A percentile compares a stretch with the other conserved stretches of the same genome.
These are phyloP conservation scores for Pontoporia blainvillei DNA, from an alignment of 2,113 vertebrate genomes.

Conservation along the genomic window DNA sequence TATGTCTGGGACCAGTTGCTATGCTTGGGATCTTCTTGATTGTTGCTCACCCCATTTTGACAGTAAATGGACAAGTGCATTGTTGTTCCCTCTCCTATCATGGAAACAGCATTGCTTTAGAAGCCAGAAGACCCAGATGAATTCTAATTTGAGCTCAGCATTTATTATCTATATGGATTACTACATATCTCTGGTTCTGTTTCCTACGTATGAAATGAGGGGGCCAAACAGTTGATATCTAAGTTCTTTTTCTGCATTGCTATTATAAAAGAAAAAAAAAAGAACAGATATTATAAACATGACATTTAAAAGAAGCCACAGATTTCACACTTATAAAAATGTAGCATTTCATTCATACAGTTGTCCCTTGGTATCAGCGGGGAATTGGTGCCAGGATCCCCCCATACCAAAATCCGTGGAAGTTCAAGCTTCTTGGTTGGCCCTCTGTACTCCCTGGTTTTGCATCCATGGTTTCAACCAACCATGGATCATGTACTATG, in stretches of 20 bases:
- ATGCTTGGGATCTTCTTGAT: not conserved
- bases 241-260: not conserved
- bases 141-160: not conserved
- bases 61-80: not conserved
- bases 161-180: not conserved
- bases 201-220: not conserved
- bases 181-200: not conserved
- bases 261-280: not conserved
- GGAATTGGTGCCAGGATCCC: too few relatives aligned
- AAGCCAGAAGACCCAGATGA: not conserved
- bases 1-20: not conserved
- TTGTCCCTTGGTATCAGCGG: too few relatives aligned
- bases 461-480: too few relatives aligned
- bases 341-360: not conserved
- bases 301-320: not conserved
- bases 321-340: not conserved
- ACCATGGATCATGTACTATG: too few relatives aligned
- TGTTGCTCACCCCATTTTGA: not conserved
- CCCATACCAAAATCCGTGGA: too few relatives aligned
- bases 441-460: too few relatives aligned
- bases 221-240: not conserved
- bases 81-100: not conserved
- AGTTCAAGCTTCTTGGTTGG: too few relatives aligned
- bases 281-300: not conserved
- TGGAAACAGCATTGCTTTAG: not conserved